Base-by-base conservation (phyloP, 2,888 invertebrate genomes). In the Neoascia interrupta region DNA sequence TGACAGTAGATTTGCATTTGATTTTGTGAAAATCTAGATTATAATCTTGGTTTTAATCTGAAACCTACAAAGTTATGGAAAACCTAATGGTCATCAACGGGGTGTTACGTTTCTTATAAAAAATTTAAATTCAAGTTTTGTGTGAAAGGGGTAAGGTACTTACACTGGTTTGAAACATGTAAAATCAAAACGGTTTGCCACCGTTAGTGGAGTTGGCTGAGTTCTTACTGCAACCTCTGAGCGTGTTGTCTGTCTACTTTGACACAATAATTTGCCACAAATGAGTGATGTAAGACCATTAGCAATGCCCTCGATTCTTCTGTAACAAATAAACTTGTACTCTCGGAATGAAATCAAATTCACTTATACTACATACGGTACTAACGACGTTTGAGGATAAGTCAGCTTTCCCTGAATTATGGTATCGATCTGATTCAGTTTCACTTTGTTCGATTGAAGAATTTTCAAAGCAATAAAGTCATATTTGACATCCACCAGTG, bases 401-500 rank as follows among this genome's bases (percentile, higher is more conserved):
- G 92, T 91, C 64, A 96, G 88, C 85, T 95, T 94, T 1, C 96
- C 96, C 69, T 93, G 91, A 0, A 93, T 90, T 39, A 96, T 89
- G 3, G 93, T 93, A 84, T 95, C 94, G 79, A 96, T 88, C 23
- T 92, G 91, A 74, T 92, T 91, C 60, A 96, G 87, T 66, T 91
- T 91, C 0, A 95, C 90, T 86, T 94, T 92, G 83, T 92, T 92
- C 83, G 92, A 93, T 79, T 94, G 94, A 64, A 94, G 87, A 81
- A 94, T 91, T 83, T 92, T 93, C 87, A 94, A 90, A 0, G 94
- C 94, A 83, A 96, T 96, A 87, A 96, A 96, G 88, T 96, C 96
- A 87, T 95, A 96, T 86, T 95, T 95, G 68, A 95, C 91, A 5
- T 93, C 91, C 84, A 95, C 91, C 21, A 96, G 89, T 34, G 92